phyloP scores from a whole-genome alignment of 2,113 vertebrate genomes.

The Alethe diademata region DNA sequence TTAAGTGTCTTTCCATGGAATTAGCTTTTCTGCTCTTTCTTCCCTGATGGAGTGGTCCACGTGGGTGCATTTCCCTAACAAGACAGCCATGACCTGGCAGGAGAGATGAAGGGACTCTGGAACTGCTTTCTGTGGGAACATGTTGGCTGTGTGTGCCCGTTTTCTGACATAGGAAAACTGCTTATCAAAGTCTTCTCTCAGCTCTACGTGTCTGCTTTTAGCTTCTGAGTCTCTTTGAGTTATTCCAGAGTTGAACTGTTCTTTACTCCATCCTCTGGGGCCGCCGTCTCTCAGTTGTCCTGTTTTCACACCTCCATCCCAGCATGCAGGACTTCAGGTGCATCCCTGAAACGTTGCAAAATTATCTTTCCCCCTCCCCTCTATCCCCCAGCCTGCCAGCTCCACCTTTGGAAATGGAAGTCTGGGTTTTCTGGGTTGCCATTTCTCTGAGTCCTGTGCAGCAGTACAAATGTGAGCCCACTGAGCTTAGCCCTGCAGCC shows the following conservation, averaged over 20 bases:
- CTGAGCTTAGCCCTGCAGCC: rapidly evolving
- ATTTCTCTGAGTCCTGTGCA: background rate
- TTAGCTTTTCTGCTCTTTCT: background rate
- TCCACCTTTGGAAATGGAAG: background rate
- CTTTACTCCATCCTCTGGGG: background rate
- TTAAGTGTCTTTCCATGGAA: background rate
- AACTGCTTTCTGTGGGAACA: background rate
- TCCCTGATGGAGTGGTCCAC: background rate
- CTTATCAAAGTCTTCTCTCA: background rate
- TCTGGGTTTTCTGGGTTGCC: rapidly evolving
- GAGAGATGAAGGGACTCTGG: background rate
- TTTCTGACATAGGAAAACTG: background rate
- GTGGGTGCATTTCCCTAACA: background rate
- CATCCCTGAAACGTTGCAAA: background rate
- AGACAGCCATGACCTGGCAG: background rate
- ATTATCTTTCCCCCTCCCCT: background rate
- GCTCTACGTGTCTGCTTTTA: background rate
- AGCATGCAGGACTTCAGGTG: rapidly evolving
- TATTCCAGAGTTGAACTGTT: background rate
- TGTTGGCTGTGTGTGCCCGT: background rate
- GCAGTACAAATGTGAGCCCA: background rate
- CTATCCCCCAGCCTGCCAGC: rapidly evolving
- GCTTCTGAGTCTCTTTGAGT: background rate
- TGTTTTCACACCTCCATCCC: background rate
- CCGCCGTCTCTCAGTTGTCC: background rate